phyloP scores from a whole-genome alignment of 1,140 invertebrate genomes.

The Plectrocnemia conspersa region DNA sequence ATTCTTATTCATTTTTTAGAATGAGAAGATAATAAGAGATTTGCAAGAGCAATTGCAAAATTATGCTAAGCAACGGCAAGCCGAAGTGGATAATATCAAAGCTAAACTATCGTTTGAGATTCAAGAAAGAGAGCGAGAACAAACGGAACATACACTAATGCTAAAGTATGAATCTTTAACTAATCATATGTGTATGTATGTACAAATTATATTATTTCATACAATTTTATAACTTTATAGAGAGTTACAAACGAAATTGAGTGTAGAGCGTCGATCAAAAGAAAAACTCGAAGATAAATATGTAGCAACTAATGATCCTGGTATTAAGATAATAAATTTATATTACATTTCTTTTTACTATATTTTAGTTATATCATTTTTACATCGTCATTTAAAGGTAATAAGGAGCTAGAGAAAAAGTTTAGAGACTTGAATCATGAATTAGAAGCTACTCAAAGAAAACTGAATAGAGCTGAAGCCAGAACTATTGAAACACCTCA shows the following conservation, averaged over 20 bases:
- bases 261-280: conserved; percentile 51
- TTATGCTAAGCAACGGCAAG: conserved; percentile 52
- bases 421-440: conserved; percentile 57
- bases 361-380: conserved; percentile 5
- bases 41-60: conserved; percentile 59
- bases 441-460: conserved; percentile 59
- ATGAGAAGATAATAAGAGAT: conserved; percentile 60
- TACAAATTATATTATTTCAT: background rate
- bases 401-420: conserved; percentile 45
- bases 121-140: conserved; percentile 73
- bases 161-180: conserved; percentile 41
- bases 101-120: conserved; percentile 69
- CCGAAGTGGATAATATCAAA: conserved; percentile 63
- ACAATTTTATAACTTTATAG: conserved; percentile 37
- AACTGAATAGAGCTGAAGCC: conserved; percentile 56
- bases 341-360: conserved; percentile 5
- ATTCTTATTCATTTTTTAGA: conserved; percentile 43
- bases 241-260: conserved; percentile 44
- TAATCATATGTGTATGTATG: background rate
- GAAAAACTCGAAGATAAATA: conserved; percentile 53
- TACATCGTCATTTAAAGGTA: conserved; percentile 34
- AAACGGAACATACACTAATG: conserved; percentile 67
- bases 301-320: conserved; percentile 40
- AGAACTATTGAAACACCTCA: conserved; percentile 54
- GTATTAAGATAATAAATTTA: conserved; percentile 37